Conservation (phyloP, 2,113 vertebrate species). For the Maccullochella peelii region DNA sequence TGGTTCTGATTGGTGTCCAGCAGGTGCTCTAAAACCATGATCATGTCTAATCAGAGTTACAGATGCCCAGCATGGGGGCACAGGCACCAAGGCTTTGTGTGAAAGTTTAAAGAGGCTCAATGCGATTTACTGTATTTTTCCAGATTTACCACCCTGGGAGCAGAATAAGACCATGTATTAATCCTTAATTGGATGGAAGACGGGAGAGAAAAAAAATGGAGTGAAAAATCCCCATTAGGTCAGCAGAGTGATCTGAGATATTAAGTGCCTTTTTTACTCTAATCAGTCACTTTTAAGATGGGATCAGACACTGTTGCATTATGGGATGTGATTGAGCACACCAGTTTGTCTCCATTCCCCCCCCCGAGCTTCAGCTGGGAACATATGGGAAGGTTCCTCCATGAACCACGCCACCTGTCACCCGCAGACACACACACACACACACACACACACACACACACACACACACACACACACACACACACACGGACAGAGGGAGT, state of each 20-base stretch:
- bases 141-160: slow-evolving; percentile 74
- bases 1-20: slow-evolving; percentile 59
- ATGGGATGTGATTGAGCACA: slow-evolving; percentile 62
- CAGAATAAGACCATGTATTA: slow-evolving; percentile 69
- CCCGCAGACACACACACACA: slow-evolving; percentile 15
- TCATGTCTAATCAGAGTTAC: slow-evolving; percentile 73
- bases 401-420: slow-evolving; percentile 74
- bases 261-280: slow-evolving; percentile 75
- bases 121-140: slow-evolving; percentile 73
- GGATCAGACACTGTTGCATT: slow-evolving; percentile 76
- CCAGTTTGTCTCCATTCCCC: slow-evolving; percentile 52
- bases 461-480: background rate
- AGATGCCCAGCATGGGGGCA: slow-evolving; percentile 52
- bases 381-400: slow-evolving; percentile 70
- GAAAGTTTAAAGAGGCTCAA: slow-evolving; percentile 79
- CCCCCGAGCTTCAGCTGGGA: slow-evolving; percentile 45
- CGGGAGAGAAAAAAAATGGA: slow-evolving; percentile 22
- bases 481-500: slow-evolving; percentile 31
- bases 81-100: slow-evolving; percentile 54
- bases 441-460: slow-evolving; percentile 12
- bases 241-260: slow-evolving; percentile 69
- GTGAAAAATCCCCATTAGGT: slow-evolving; percentile 73
- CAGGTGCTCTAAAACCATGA: slow-evolving; percentile 62
- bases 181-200: slow-evolving; percentile 78
- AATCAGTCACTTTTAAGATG: slow-evolving; percentile 79